These are phyloP conservation scores for Epizoanthus scotinus DNA, from an alignment of 92 coral and sea anemone species.

Conservation along the genomic window DNA sequence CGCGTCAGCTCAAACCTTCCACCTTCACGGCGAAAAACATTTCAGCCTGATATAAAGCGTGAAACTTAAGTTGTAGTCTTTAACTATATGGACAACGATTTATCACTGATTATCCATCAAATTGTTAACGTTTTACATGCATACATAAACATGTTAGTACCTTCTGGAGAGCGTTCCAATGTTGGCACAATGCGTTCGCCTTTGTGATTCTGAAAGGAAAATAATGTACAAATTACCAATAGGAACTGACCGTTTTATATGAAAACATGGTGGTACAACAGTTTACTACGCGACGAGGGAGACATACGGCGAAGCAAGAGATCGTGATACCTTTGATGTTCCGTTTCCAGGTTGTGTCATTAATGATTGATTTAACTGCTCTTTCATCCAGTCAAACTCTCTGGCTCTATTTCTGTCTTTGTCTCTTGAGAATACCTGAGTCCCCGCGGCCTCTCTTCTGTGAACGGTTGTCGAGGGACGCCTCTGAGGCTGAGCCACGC, in stretches of 20 bases:
- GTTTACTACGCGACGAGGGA: too few species aligned
- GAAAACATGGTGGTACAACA: too few species aligned
- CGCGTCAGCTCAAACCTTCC: too few species aligned
- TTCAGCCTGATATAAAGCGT: too few species aligned
- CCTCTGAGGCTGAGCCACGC: conserved; percentile 83
- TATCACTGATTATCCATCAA: too few species aligned
- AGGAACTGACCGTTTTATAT: neutral
- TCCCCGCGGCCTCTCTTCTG: neutral
- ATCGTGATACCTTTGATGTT: neutral
- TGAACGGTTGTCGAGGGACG: conserved; percentile 13
- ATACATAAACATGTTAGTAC: conserved; percentile 22
- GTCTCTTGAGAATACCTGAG: neutral
- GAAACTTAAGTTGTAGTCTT: too few species aligned
- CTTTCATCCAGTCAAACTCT: neutral
- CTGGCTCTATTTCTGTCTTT: neutral
- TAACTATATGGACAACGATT: too few species aligned
- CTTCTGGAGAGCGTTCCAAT: conserved; percentile 53
- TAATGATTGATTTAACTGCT: neutral
- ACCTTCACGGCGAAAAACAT: too few species aligned
- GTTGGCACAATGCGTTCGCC: conserved; percentile 60
- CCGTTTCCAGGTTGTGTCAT: neutral
- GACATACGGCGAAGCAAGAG: too few species aligned
- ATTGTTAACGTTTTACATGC: too few species aligned
- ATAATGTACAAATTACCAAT: neutral
- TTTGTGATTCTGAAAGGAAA: conserved; percentile 16